phyloP scores from a whole-genome alignment of 1,140 invertebrate species.

The Drosophila seguyi region DNA sequence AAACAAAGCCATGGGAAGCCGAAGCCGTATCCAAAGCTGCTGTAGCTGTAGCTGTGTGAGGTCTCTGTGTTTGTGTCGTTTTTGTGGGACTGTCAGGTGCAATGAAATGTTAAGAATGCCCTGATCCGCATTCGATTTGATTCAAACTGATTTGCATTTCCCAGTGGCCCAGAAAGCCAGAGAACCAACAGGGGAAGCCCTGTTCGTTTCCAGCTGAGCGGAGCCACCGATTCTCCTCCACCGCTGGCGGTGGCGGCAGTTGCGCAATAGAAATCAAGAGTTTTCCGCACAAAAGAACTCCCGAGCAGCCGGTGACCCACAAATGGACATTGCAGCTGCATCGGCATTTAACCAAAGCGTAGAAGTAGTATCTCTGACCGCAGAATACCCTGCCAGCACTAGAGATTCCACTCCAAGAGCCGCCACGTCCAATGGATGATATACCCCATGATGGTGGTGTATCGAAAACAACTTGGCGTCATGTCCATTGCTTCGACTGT shows the following conservation, averaged over 20 bases:
- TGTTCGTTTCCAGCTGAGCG: constrained; percentile 33
- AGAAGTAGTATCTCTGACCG: background rate
- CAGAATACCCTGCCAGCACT: constrained; percentile 11
- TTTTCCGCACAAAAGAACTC: constrained; percentile 42
- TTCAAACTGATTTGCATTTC: constrained; percentile 42
- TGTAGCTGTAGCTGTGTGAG: constrained; percentile 18
- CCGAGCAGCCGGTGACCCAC: constrained; percentile 54
- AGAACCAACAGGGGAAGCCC: constrained; percentile 7
- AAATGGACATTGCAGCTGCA: constrained; percentile 48
- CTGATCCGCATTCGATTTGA: constrained; percentile 45
- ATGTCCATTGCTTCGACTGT: constrained; percentile 36
- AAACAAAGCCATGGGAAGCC: constrained; percentile 31
- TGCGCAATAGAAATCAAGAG: constrained; percentile 72
- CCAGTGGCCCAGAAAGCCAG: constrained; percentile 35
- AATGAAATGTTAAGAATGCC: constrained; percentile 46
- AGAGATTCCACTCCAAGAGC: background rate
- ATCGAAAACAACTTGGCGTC: constrained; percentile 38
- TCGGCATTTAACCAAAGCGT: background rate
- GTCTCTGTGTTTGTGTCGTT: constrained; percentile 20
- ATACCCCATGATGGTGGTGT: constrained; percentile 2
- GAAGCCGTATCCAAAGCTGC: background rate
- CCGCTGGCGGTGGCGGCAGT: constrained; percentile 5
- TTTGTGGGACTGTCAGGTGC: constrained; percentile 23
- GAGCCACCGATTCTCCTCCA: constrained; percentile 17
- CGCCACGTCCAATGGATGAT: background rate